These are phyloP conservation scores for Anseranas semipalmata DNA, from an alignment of 2,113 vertebrate species.

Conservation along the genomic window DNA sequence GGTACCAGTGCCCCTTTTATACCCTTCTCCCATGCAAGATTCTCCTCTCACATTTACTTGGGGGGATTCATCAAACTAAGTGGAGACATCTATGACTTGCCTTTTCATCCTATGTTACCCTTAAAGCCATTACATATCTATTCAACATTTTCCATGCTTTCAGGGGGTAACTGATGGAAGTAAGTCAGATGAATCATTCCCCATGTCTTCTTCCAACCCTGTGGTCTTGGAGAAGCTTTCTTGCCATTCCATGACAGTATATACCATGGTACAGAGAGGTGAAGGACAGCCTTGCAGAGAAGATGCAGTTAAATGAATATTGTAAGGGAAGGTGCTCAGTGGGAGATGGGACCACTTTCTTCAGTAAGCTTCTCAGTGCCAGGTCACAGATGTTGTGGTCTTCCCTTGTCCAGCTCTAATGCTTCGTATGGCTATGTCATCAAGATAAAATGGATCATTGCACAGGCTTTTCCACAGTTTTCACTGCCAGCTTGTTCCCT, in stretches of 20 bases:
- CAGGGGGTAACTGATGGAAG: not conserved
- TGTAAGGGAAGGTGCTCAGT: not conserved
- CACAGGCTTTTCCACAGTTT: not conserved
- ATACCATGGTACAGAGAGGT: fast-evolving
- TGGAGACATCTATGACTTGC: not conserved
- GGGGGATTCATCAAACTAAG: not conserved
- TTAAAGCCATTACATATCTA: not conserved
- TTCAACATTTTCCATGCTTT: not conserved
- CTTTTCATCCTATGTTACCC: not conserved
- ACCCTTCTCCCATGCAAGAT: not conserved
- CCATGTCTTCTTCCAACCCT: fast-evolving
- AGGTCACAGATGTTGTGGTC: not conserved
- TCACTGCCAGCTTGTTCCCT: not conserved
- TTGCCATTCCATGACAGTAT: not conserved
- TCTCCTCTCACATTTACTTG: not conserved
- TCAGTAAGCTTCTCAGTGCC: not conserved
- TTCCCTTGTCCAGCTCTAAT: not conserved
- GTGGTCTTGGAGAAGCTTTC: not conserved
- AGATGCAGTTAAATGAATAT: not conserved
- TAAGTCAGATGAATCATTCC: not conserved
- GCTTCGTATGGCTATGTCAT: not conserved
- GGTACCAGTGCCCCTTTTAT: not conserved
- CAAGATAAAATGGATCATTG: not conserved
- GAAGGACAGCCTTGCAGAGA: not conserved
- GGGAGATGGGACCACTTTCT: not conserved